phyloP scores from a whole-genome alignment of 92 coral and sea anemone genomes.

The Paragorgia papillata region DNA sequence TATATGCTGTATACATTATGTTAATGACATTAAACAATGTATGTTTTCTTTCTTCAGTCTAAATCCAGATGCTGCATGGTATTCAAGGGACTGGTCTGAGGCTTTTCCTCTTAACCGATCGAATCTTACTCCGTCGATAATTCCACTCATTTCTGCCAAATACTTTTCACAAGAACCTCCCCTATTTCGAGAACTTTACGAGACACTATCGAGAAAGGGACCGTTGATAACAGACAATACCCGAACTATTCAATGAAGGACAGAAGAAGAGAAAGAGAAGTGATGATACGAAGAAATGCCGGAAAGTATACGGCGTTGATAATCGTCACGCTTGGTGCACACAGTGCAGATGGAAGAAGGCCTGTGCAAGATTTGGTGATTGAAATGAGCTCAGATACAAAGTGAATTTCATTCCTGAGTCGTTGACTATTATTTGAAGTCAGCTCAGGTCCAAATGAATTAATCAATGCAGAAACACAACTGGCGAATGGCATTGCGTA shows the following conservation, averaged over 20 bases:
- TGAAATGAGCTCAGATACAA: no score
- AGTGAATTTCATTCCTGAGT: no score
- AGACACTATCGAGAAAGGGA: neutral
- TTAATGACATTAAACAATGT: no score
- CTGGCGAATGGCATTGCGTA: no score
- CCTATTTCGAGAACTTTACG: slow-evolving; percentile 1
- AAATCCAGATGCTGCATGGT: neutral
- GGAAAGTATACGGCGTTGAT: slow-evolving; percentile 96
- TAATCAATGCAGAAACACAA: no score
- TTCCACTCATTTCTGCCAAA: neutral
- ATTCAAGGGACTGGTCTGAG: neutral
- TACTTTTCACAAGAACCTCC: neutral
- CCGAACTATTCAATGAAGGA: slow-evolving; percentile 29
- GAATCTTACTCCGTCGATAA: neutral
- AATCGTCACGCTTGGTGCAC: slow-evolving; percentile 97
- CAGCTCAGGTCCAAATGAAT: no score
- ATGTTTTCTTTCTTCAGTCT: neutral
- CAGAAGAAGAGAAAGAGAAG: slow-evolving; percentile 65
- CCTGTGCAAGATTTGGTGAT: slow-evolving; percentile 87
- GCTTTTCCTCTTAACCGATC: neutral
- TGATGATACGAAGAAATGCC: slow-evolving; percentile 86
- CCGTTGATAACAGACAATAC: neutral
- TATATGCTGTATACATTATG: no score
- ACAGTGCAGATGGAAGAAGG: slow-evolving; percentile 96
- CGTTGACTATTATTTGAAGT: no score